These are phyloP conservation scores for Dolichallabes microphthalmus DNA, from an alignment of 2,113 vertebrate genomes.

Conservation along the genomic window DNA sequence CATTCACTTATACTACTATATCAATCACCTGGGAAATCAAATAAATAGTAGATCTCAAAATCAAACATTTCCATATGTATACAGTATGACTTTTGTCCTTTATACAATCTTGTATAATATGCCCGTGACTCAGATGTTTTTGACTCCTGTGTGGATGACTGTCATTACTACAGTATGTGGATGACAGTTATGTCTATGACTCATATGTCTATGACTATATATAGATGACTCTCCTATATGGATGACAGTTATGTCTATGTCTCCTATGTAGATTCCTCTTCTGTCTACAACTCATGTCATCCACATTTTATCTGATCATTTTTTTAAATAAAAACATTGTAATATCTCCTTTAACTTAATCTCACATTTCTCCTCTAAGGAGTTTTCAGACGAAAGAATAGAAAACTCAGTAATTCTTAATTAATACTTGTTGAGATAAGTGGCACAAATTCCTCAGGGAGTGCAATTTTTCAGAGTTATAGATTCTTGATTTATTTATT, in stretches of 20 bases:
- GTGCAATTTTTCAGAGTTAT: conserved; percentile 1
- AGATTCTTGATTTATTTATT: neutral
- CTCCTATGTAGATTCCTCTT: neutral
- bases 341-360: neutral
- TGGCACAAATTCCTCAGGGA: neutral
- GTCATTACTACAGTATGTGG: neutral
- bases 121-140: neutral
- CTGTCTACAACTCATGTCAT: neutral
- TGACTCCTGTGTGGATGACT: neutral
- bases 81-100: neutral
- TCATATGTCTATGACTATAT: neutral
- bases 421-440: neutral
- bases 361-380: neutral
- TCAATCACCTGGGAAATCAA: neutral
- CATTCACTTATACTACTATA: neutral
- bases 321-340: neutral
- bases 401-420: neutral
- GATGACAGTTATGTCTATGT: neutral
- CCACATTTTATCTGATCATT: neutral
- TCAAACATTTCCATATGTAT: neutral
- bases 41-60: neutral
- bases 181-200: neutral
- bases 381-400: neutral
- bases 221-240: neutral
- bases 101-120: neutral